Evolutionary conservation across 2,113 vertebrate species (phyloP).

Genomic region (Antidorcas marsupialis): DNA sequence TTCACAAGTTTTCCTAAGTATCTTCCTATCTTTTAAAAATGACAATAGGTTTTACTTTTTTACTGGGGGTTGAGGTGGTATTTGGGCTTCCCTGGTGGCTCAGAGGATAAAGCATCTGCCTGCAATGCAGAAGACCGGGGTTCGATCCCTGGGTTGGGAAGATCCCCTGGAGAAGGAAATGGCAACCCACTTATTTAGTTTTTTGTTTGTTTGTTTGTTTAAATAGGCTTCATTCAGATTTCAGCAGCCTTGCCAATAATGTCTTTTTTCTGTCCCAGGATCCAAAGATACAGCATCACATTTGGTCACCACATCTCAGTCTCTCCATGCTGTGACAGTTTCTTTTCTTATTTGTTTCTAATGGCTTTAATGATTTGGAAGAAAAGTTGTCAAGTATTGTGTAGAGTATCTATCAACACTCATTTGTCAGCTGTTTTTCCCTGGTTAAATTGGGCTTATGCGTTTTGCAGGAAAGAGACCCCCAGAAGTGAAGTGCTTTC

Average conservation of each 20-base stretch:
- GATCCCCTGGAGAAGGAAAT: no score
- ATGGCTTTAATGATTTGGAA: not conserved
- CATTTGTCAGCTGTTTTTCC: not conserved
- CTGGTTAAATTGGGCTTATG: not conserved
- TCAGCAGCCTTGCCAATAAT: not conserved
- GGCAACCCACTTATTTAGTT: not conserved
- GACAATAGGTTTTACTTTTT: not conserved
- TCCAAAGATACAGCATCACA: not conserved
- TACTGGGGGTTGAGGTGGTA: no score
- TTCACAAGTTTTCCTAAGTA: not conserved
- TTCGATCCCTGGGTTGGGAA: no score
- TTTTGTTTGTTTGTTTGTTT: not conserved
- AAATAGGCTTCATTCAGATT: not conserved
- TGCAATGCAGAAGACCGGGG: no score
- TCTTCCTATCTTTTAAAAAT: not conserved
- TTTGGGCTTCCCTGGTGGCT: no score
- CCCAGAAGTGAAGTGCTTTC: not conserved
- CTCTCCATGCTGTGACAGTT: not conserved
- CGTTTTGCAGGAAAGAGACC: not conserved
- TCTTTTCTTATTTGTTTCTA: not conserved
- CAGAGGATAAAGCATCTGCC: no score
- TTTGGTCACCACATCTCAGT: not conserved
- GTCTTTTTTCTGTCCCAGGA: not conserved
- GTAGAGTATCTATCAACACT: not conserved
- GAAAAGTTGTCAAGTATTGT: not conserved